Percentiles rank a stretch among this genome's conserved stretches.
Conservation (phyloP, 1,140 invertebrate species). For the Drosophila bipectinata region DNA sequence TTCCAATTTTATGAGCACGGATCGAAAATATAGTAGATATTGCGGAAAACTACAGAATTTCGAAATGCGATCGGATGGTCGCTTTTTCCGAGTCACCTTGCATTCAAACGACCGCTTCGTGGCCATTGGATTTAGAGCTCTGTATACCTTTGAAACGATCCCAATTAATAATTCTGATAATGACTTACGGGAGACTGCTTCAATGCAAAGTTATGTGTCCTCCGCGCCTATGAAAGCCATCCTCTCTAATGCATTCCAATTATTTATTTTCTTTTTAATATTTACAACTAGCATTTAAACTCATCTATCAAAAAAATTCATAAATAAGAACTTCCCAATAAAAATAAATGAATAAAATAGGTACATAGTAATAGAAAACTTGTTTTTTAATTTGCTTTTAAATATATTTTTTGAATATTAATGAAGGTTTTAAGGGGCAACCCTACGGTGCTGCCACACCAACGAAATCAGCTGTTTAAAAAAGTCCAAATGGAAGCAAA, state of each 20-base stretch:
- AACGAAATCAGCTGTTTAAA: no score
- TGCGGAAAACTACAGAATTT: constrained; percentile 93
- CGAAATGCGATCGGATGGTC: constrained; percentile 93
- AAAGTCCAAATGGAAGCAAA: no score
- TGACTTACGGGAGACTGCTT: constrained; percentile 70
- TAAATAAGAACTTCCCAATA: background rate
- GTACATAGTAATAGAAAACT: no score
- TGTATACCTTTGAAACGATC: constrained; percentile 89
- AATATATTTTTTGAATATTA: no score
- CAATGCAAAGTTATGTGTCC: constrained; percentile 72
- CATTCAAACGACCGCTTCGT: constrained; percentile 96
- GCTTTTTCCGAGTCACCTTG: constrained; percentile 97
- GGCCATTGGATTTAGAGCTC: constrained; percentile 96
- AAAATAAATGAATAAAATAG: no score
- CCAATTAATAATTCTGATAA: constrained; percentile 14
- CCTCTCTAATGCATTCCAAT: background rate
- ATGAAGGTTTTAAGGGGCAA: no score
- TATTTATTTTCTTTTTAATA: background rate
- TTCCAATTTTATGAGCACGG: constrained; percentile 94
- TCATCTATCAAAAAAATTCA: background rate
- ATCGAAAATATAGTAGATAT: constrained; percentile 93
- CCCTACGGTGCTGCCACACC: no score
- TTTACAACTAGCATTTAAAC: background rate
- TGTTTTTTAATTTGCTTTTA: no score
- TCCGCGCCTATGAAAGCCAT: background rate